phyloP scores from a whole-genome alignment of 2,888 invertebrate species.

The Physocephala rufipes region DNA sequence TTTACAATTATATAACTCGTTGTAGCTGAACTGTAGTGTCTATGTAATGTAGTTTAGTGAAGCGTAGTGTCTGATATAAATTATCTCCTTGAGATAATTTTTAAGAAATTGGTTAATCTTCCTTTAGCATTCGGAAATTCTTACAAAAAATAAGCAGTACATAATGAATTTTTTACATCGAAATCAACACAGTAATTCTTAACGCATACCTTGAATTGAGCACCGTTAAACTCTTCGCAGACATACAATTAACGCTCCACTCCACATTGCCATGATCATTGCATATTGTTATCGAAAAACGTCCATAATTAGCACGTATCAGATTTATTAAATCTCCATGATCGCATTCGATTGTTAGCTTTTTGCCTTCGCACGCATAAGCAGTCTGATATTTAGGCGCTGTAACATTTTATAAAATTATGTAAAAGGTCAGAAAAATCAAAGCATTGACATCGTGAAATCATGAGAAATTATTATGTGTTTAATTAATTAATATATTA shows the following conservation, averaged over 20 bases:
- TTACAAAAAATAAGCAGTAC: too few species aligned
- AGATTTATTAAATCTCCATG: constrained; percentile 90
- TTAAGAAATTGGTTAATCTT: too few species aligned
- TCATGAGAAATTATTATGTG: not conserved
- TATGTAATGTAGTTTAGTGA: too few species aligned
- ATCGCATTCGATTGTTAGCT: constrained; percentile 86
- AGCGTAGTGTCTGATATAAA: too few species aligned
- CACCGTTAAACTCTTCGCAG: constrained; percentile 85
- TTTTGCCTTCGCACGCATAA: constrained; percentile 94
- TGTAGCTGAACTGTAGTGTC: too few species aligned
- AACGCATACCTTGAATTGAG: constrained; percentile 81
- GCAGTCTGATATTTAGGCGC: constrained; percentile 86
- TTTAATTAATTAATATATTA: constrained; percentile 33
- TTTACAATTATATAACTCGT: too few species aligned
- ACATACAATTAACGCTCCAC: constrained; percentile 97
- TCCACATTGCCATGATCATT: constrained; percentile 96
- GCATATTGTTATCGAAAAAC: constrained; percentile 94
- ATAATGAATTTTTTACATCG: too few species aligned
- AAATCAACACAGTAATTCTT: too few species aligned
- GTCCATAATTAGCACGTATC: constrained; percentile 93
- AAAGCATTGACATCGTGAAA: not conserved
- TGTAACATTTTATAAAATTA: constrained; percentile 48
- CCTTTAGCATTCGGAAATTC: too few species aligned
- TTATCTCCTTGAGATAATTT: too few species aligned
- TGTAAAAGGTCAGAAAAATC: not conserved